Base-by-base conservation (phyloP, 2,113 vertebrate genomes). In the Mus spicilegus region DNA sequence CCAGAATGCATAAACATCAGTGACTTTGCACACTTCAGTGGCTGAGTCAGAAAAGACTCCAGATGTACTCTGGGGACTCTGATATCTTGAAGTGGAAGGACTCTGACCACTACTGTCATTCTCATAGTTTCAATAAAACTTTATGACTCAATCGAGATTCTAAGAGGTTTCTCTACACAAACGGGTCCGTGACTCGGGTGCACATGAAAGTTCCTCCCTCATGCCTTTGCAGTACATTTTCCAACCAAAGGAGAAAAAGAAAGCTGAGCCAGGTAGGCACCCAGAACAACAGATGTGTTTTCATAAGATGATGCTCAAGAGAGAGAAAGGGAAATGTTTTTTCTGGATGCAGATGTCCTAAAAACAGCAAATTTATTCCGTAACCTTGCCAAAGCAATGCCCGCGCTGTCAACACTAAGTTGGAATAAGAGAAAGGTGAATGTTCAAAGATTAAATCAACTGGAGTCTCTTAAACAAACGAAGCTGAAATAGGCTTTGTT, bases 271-370 rank as follows among this genome's bases (percentile, higher is more conserved):
- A 97, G 96, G 93, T 96, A 97, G 86, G 89, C 54, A 91, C 72
- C 30, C 4, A 0, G 86, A 89, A 82, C 82, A 97, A 89, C 96
- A 98, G 97, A 96, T 97, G 96, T 91, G 94, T 93, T 96, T 96
- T 95, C 85, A 75, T 54, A 96, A 89, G 96, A 97, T 91, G 89
- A 96, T 95, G 82, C 93, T 76, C 96, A 78, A 93, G 96, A 89
- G 97, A 96, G 42, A 81, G 82, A 96, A 13, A n/a, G 36, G 54
- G 65, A 28, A 65, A 20, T 8, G 54, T n/a, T n/a, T 82, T 84
- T 80, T 54, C 93, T 97, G 70, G 78, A 97, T 98, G 91, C 95
- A 97, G 95, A 98, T 88, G 93, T 97, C 87, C 94, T 97, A 78
- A 97, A 96, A 96, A 51, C 89, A 91, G 91, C 69, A 89, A 90